These are phyloP conservation scores for Daboia siamensis DNA, from an alignment of 2,113 vertebrate genomes.

Conservation along the genomic window DNA sequence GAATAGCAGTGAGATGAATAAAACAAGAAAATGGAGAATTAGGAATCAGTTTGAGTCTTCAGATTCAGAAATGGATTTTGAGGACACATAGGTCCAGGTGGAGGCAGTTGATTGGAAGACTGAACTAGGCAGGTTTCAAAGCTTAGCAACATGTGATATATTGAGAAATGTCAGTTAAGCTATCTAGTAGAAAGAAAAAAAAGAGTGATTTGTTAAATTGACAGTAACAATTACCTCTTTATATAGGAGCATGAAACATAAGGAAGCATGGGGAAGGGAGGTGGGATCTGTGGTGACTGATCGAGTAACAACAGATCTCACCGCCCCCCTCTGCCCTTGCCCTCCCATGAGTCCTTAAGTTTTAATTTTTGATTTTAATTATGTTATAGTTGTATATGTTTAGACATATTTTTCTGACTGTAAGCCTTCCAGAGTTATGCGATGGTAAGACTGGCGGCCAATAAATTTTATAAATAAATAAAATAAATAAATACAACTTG, in stretches of 20 bases:
- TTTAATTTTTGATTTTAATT: neutral
- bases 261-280: neutral
- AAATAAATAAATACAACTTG: neutral
- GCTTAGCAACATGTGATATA: neutral
- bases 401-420: neutral
- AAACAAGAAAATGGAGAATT: neutral
- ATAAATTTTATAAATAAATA: neutral
- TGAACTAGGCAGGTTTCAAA: neutral
- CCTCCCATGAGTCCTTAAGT: neutral
- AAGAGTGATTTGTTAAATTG: neutral
- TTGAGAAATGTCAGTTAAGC: neutral
- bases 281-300: no score
- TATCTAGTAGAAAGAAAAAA: neutral
- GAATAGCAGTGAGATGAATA: neutral
- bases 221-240: neutral
- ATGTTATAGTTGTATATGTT: neutral
- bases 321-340: rapidly evolving
- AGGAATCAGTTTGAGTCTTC: neutral
- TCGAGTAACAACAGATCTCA: neutral
- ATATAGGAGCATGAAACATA: neutral
- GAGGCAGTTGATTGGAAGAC: neutral
- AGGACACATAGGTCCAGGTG: neutral
- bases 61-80: neutral
- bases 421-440: neutral
- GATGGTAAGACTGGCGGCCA: neutral